These are phyloP conservation scores for Drosophila parvula DNA, from an alignment of 1,140 invertebrate species.

Conservation along the genomic window DNA sequence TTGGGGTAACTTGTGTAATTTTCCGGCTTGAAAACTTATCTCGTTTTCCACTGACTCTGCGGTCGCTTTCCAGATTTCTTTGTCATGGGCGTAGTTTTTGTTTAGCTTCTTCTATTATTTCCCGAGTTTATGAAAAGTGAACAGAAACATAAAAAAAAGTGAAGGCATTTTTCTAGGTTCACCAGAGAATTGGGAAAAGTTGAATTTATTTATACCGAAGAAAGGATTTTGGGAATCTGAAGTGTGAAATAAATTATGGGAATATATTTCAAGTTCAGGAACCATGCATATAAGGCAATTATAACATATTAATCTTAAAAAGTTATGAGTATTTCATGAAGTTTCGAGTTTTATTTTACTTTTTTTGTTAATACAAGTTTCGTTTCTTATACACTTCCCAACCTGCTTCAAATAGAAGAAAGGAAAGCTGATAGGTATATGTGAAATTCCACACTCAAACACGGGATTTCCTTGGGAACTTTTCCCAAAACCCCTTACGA, in stretches of 20 bases:
- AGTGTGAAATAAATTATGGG: not conserved
- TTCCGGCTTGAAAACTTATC: slow-evolving; percentile 40
- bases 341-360: too few relatives aligned
- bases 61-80: slow-evolving; percentile 23
- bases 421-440: not conserved
- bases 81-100: slow-evolving; percentile 28
- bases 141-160: not conserved
- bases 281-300: not conserved
- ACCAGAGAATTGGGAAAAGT: not conserved
- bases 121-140: slow-evolving; percentile 8
- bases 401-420: not conserved
- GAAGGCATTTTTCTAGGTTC: not conserved
- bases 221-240: not conserved
- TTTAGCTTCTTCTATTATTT: slow-evolving; percentile 1
- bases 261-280: not conserved
- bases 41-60: slow-evolving; percentile 10
- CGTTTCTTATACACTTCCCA: not conserved
- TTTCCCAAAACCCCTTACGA: slow-evolving; percentile 26
- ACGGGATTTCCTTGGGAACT: slow-evolving; percentile 10
- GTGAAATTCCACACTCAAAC: slow-evolving; percentile 20
- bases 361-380: not conserved
- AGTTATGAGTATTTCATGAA: not conserved
- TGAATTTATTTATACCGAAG: not conserved
- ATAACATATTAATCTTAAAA: not conserved
- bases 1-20: slow-evolving; percentile 50